Base-by-base conservation (phyloP, 2,797 vertebrate species). In the Liparis tanakae region DNA sequence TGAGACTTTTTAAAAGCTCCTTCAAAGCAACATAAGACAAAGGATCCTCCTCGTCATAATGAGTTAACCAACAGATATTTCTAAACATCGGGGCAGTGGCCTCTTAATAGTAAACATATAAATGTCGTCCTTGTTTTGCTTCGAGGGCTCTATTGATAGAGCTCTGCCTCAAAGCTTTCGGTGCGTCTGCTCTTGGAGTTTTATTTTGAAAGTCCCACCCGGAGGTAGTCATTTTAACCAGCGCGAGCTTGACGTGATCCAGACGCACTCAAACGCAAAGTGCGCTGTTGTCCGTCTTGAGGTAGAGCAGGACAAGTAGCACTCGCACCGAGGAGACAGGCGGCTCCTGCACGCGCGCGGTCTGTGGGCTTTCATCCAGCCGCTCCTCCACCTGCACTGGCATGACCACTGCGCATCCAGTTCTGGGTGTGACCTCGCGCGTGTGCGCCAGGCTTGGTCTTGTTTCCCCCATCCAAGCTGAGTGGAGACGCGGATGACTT, bases 341-440 rank as follows among this genome's bases (percentile, higher is more conserved):
- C 54, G 56, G 58, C 20, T 50, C 37, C 43, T 0, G 67, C 14
- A 59, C 56, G 0, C 34, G 73, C 41, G 1, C 10, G 20, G 50
- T 65, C 6, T 3, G 48, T 39, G 50, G 1, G 12, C 54, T 36
- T 8, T 2, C 17, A 15, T 61, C 12, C 6, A 53, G 30, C 50
- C 7, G 64, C 74, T 53, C 36, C 53, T 67, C 58, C 76, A 66
- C 34, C 78, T 68, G 71, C 66, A 15, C 50, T 66, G 74, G 1
- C 59, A 55, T 78, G 85, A 84, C 80, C 76, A 67, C 77, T 78
- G 81, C 78, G 81, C 79, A 55, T 73, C 74, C 75, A 78, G 71
- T 73, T 84, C 44, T 85, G 93, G 90, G 91, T 87, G 91, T 91
- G 90, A 87, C 88, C 74, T 65, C 25, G 53, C 51, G 10, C 10